Evolutionary conservation across 2,113 vertebrate species (phyloP).

Genomic region (Pionites leucogaster): DNA sequence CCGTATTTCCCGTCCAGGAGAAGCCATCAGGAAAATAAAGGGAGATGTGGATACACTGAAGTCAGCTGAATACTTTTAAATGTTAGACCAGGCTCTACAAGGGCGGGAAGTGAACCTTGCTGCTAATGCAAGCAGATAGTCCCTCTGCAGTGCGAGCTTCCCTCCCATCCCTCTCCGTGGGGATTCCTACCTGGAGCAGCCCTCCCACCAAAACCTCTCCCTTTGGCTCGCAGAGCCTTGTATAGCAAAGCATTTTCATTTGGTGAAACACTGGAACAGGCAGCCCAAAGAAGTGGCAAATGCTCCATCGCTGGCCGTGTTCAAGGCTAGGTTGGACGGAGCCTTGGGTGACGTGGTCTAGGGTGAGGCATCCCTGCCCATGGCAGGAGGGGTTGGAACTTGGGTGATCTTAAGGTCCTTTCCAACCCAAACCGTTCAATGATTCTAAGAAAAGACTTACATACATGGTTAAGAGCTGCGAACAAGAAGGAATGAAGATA

Average conservation of each 20-base stretch:
- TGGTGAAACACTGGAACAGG: not conserved
- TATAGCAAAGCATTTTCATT: not conserved
- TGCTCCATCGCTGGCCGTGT: not conserved
- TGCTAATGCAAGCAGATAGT: not conserved
- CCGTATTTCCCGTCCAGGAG: not conserved
- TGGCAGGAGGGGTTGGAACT: not conserved
- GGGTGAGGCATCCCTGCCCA: not conserved
- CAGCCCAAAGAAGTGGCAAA: no score
- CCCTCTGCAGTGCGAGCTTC: not conserved
- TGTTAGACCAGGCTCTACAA: not conserved
- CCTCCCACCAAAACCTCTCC: not conserved
- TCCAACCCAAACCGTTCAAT: not conserved
- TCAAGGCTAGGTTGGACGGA: not conserved
- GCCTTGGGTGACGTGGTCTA: no score
- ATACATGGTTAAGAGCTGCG: not conserved
- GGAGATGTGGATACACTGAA: not conserved
- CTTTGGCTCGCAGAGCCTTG: not conserved
- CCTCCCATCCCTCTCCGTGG: accelerated
- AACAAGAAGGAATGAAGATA: not conserved
- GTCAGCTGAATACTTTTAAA: not conserved
- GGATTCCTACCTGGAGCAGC: not conserved
- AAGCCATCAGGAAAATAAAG: not conserved
- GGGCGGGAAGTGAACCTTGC: not conserved
- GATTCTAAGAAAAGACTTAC: not conserved
- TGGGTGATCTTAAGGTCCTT: not conserved